Percentiles rank a stretch among this genome's conserved stretches.
phyloP scores from a whole-genome alignment of 2,113 vertebrate species.

The Saccopteryx leptura region DNA sequence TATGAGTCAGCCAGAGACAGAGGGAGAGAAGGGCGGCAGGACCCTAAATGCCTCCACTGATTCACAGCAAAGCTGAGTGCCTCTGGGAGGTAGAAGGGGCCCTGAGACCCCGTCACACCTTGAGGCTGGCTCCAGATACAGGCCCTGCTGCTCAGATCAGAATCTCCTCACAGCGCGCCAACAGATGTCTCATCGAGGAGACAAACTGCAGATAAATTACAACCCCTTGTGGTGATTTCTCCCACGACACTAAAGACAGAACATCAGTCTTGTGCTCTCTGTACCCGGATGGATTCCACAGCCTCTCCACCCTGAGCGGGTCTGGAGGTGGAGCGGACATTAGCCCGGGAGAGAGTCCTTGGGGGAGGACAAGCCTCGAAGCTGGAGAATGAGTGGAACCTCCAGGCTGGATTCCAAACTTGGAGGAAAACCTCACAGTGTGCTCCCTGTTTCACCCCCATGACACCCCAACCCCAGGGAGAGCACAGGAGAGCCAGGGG shows the following conservation, averaged over 20 bases:
- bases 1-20: neutral
- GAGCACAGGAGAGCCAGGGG: no score
- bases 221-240: constrained; percentile 66
- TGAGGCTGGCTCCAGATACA: neutral
- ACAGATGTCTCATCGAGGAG: constrained; percentile 1
- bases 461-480: fast-evolving
- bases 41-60: neutral
- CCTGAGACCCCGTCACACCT: neutral
- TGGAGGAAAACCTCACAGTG: neutral
- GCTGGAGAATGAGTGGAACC: neutral
- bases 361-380: neutral
- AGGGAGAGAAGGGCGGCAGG: neutral
- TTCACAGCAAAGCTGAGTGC: constrained; percentile 45
- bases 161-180: neutral
- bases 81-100: neutral
- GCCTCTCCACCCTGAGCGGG: neutral
- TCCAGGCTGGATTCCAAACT: neutral
- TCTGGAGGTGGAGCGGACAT: neutral
- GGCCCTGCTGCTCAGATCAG: neutral
- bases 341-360: neutral
- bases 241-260: constrained; percentile 73
- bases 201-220: constrained; percentile 54
- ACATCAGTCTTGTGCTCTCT: constrained; percentile 28
- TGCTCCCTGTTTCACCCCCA: neutral
- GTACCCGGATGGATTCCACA: constrained; percentile 51